phyloP scores from a whole-genome alignment of 2,888 invertebrate species.

The Rhopalosiphum nymphaeae region DNA sequence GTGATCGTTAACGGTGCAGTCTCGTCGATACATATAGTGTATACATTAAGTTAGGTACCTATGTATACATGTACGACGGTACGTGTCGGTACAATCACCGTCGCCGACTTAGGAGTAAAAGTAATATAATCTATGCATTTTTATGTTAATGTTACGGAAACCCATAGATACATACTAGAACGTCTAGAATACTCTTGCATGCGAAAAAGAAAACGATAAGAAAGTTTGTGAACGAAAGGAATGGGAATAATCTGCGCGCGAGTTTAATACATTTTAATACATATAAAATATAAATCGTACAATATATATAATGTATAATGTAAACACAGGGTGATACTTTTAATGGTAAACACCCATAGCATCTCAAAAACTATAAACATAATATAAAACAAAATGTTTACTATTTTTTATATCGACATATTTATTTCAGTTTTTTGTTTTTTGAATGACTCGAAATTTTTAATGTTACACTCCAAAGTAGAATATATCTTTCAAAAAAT shows the following conservation, averaged over 20 bases:
- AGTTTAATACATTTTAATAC: not conserved
- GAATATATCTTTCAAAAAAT: not conserved
- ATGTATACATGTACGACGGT: not conserved
- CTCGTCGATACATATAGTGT: not conserved
- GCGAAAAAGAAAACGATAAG: conserved; percentile 8
- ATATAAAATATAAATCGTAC: not conserved
- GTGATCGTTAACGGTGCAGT: not conserved
- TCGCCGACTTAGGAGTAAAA: conserved; percentile 18
- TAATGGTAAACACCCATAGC: not conserved
- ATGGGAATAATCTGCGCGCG: not conserved
- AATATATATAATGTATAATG: not conserved
- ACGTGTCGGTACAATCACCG: not conserved
- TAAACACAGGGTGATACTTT: not conserved
- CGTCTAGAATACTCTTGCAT: not conserved
- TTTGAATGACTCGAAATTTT: not conserved
- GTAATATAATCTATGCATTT: conserved; percentile 32
- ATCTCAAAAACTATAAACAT: not conserved
- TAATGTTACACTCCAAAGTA: not conserved
- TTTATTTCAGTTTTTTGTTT: not conserved
- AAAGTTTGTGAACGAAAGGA: conserved; percentile 12
- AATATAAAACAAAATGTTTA: not conserved
- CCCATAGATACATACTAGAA: not conserved
- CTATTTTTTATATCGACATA: not conserved
- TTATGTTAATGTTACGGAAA: conserved; percentile 39
- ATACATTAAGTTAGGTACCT: not conserved